These are phyloP conservation scores for Nephila pilipes DNA, from an alignment of 1,140 invertebrate species.

Conservation along the genomic window DNA sequence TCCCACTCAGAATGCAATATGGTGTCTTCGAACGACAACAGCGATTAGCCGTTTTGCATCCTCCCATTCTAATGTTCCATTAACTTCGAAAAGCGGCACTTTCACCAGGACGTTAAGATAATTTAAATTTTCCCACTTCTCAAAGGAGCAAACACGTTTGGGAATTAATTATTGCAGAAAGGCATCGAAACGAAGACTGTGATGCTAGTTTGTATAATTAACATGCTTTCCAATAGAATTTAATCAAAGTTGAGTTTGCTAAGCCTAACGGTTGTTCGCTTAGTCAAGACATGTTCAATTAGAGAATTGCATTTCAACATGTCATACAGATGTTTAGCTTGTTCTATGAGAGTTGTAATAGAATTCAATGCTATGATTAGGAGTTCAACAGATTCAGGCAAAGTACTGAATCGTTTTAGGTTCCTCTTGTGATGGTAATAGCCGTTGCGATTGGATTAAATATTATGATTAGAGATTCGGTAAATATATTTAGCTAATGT, in stretches of 20 bases:
- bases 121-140: constrained; percentile 57
- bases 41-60: constrained; percentile 11
- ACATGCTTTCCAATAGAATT: constrained; percentile 58
- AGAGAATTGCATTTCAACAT: background rate
- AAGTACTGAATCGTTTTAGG: too few relatives aligned
- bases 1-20: background rate
- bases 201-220: constrained; percentile 34
- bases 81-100: constrained; percentile 7
- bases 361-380: constrained; percentile 18
- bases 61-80: constrained; percentile 21
- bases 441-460: too few relatives aligned
- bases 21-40: background rate
- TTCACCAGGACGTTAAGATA: constrained; percentile 36
- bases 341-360: constrained; percentile 4
- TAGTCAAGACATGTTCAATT: constrained; percentile 40
- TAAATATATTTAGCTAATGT: too few relatives aligned
- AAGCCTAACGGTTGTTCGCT: background rate
- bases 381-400: background rate
- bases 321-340: constrained; percentile 21
- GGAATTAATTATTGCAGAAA: constrained; percentile 38
- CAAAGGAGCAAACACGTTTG: constrained; percentile 6
- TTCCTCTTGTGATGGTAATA: too few relatives aligned
- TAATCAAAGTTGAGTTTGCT: constrained; percentile 50
- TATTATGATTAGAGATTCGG: too few relatives aligned
- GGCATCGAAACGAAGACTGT: constrained; percentile 8